A percentile compares a stretch with the other conserved stretches of the same genome.
phyloP scores from a whole-genome alignment of 2,888 invertebrate species.

The Tenthredo notha region DNA sequence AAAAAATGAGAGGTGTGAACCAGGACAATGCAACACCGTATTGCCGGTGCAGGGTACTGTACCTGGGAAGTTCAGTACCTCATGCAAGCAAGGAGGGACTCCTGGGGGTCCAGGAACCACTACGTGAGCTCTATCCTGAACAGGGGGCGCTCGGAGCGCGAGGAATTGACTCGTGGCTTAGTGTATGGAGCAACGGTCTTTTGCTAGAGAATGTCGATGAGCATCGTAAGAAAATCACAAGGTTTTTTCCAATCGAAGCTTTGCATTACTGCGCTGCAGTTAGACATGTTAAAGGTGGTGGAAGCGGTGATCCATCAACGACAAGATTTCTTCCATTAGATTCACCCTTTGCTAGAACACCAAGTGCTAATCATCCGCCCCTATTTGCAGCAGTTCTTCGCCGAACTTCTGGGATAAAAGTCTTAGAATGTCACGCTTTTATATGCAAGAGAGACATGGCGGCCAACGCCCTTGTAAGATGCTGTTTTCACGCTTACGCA shows the following conservation, averaged over 20 bases:
- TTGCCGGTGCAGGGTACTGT: constrained; percentile 97
- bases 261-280: constrained; percentile 98
- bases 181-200: constrained; percentile 98
- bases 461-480: constrained; percentile 97
- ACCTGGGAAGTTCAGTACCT: constrained; percentile 97
- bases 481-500: constrained; percentile 98
- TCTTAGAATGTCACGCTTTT: constrained; percentile 99
- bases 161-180: constrained; percentile 97
- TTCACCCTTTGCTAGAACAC: constrained; percentile 96
- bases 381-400: constrained; percentile 97
- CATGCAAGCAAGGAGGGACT: constrained; percentile 98
- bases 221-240: constrained; percentile 94
- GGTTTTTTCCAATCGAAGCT: constrained; percentile 97
- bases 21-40: constrained; percentile 94
- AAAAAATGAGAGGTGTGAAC: constrained; percentile 74
- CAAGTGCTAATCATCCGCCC: constrained; percentile 96
- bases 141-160: constrained; percentile 93
- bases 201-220: constrained; percentile 97
- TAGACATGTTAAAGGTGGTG: constrained; percentile 84
- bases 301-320: constrained; percentile 81
- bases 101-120: constrained; percentile 97
- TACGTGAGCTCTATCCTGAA: constrained; percentile 97
- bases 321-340: constrained; percentile 96
- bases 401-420: constrained; percentile 97
- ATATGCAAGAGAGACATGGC: constrained; percentile 98